Percentiles rank a stretch among this genome's conserved stretches.
These are phyloP conservation scores for Rotaria magnacalcarata DNA, from an alignment of 2,888 invertebrate species.

Conservation along the genomic window DNA sequence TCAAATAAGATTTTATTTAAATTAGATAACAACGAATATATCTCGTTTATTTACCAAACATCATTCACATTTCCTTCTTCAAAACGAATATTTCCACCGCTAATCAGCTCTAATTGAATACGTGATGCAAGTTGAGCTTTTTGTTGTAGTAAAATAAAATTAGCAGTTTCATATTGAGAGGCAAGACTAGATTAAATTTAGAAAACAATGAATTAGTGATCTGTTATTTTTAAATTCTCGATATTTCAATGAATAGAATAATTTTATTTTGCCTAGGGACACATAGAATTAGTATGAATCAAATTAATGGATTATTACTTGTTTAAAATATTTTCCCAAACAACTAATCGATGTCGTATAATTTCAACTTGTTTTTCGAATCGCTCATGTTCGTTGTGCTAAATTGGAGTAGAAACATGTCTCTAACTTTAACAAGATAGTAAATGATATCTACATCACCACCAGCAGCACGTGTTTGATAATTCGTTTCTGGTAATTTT, in stretches of 20 bases:
- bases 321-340: slow-evolving; percentile 37
- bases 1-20: slow-evolving; percentile 39
- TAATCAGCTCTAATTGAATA: slow-evolving; percentile 54
- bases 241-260: too few relatives aligned
- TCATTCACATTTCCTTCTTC: slow-evolving; percentile 55
- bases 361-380: slow-evolving; percentile 31
- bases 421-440: neutral
- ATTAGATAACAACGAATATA: neutral
- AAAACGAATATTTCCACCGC: slow-evolving; percentile 59
- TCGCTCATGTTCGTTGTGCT: slow-evolving; percentile 23
- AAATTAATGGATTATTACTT: neutral
- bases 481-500: neutral
- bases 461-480: neutral
- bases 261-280: too few relatives aligned
- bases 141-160: slow-evolving; percentile 20
- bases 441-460: neutral
- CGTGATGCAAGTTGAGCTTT: slow-evolving; percentile 23
- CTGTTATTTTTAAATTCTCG: neutral
- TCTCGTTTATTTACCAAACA: slow-evolving; percentile 52
- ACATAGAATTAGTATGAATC: neutral
- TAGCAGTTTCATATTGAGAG: slow-evolving; percentile 8
- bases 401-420: neutral
- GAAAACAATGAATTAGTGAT: neutral
- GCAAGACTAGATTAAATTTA: neutral
- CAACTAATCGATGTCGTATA: neutral